These are phyloP conservation scores for Spinus pinus DNA, from an alignment of 2,797 vertebrate genomes.

Conservation along the genomic window DNA sequence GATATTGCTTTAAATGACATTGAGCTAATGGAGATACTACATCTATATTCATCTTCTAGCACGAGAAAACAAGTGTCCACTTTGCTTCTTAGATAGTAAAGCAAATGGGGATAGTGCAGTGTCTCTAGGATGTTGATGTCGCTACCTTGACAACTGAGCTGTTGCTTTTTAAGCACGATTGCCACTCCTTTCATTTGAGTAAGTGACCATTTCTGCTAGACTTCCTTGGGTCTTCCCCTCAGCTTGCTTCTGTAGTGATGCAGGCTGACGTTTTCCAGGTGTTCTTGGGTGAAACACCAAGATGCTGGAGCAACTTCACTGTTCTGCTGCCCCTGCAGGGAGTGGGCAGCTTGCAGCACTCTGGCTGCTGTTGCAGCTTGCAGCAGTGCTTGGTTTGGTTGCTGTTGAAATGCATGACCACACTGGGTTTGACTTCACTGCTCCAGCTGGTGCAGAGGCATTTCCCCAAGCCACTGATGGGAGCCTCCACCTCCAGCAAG, in stretches of 20 bases:
- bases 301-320: accelerated
- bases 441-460: background rate
- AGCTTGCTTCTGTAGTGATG: background rate
- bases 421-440: background rate
- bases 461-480: background rate
- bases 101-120: no score
- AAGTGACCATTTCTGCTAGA: background rate
- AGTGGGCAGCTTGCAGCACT: background rate
- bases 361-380: background rate
- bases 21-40: background rate
- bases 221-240: background rate
- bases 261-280: background rate
- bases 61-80: background rate
- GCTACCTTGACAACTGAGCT: background rate
- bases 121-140: background rate
- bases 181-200: background rate
- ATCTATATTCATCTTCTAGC: background rate
- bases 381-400: background rate
- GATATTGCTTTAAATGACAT: background rate
- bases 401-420: background rate
- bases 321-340: background rate
- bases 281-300: background rate
- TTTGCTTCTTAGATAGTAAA: background rate
- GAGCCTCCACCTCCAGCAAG: background rate
- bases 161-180: background rate